Percentiles rank a stretch among this genome's conserved stretches.
Evolutionary conservation across 2,888 invertebrate genomes (phyloP).

Genomic region (Erpobdella octoculata): DNA sequence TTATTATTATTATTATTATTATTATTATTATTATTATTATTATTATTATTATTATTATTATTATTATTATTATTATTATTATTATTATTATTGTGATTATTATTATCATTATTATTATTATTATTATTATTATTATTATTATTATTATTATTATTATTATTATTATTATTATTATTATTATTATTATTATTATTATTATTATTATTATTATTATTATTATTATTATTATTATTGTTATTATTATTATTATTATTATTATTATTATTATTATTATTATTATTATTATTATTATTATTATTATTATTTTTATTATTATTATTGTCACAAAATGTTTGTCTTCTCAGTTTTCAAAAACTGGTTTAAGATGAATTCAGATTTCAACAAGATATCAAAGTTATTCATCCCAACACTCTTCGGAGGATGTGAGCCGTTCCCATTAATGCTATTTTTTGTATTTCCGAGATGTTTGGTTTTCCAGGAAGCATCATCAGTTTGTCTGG

Average conservation of each 20-base stretch:
- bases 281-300: constrained; percentile 9
- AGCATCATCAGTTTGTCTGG: too few species aligned
- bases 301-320: background rate
- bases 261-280: background rate
- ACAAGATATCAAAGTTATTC: too few species aligned
- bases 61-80: constrained; percentile 5
- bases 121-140: constrained; percentile 3
- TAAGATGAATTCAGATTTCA: too few species aligned
- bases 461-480: too few species aligned
- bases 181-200: constrained; percentile 6
- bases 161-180: background rate
- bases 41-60: background rate
- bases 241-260: background rate
- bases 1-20: constrained; percentile 1
- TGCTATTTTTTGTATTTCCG: too few species aligned
- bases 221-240: background rate
- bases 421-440: too few species aligned
- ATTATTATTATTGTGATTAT: constrained; percentile 10
- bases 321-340: too few species aligned
- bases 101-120: constrained; percentile 6
- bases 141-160: background rate
- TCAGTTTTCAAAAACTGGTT: too few species aligned
- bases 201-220: background rate
- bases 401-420: too few species aligned
- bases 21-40: background rate